Evolutionary conservation across 2,888 invertebrate species (phyloP), one percentile per base, ranked within the genome.

Genomic region (Tortrix viridana): DNA sequence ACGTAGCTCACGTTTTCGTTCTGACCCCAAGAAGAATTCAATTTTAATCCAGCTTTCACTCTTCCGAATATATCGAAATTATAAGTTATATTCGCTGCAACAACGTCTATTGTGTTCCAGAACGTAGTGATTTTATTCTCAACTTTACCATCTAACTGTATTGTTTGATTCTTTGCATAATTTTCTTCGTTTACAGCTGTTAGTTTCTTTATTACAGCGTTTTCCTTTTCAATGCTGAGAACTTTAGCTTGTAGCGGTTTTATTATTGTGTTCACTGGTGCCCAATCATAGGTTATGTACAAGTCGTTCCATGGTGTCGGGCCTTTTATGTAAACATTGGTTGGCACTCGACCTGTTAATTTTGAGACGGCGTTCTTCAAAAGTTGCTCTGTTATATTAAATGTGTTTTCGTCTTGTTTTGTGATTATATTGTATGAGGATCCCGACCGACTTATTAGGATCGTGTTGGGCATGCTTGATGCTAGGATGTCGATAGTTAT

Each of bases 221-320:
- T 7, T 18, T 41, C n/a, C 9, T 16, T 41, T 7, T 26, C 18
- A 5, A 49, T 18, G 5, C 12, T n/a, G 4, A 57, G 1, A 9
- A 49, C 23, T 23, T 7, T 41, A 5, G 41, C n/a, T 19, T 23
- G 48, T 1, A n/a, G 7, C 14, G 57, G 57, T 41, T 49, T 57
- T 14, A 41, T n/a, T 1, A 57, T 12, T 0, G 57, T 57, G 3
- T 14, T 19, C 4, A 57, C 57, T 23, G 32, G 23, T 1, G 41
- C 2, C 57, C 57, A 57, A 4, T 16, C 14, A 5, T 57, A 49
- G 1, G 48, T 49, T 26, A 23, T 26, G 5, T 57, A 57, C 3
- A 57, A 14, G 7, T 57, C 57, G n/a, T 57, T 49, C 57, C 57
- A 57, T 0, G 57, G 57, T 0, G 57, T 57, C 5, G 57, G 48